Evolutionary conservation across 2,888 invertebrate genomes (phyloP).

Genomic region (Hermodice carunculata): DNA sequence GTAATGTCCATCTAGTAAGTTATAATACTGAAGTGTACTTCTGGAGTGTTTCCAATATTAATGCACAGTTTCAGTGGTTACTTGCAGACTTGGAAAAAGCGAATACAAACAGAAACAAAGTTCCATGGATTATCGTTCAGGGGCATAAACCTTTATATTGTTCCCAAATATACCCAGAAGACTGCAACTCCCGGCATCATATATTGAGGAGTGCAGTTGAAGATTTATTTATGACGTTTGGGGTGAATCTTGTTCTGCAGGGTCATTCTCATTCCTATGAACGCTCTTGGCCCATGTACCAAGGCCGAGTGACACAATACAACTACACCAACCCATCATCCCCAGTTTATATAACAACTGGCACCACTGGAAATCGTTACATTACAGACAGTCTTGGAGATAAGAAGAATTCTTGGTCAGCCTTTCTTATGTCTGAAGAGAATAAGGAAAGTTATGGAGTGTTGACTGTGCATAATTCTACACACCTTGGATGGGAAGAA

Average conservation of each 20-base stretch:
- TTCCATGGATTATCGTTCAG: slow-evolving; percentile 66
- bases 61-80: slow-evolving; percentile 76
- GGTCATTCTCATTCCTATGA: slow-evolving; percentile 59
- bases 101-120: slow-evolving; percentile 45
- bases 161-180: slow-evolving; percentile 64
- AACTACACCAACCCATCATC: slow-evolving; percentile 52
- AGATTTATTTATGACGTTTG: slow-evolving; percentile 55
- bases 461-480: neutral
- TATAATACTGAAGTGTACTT: slow-evolving; percentile 49
- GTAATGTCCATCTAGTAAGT: slow-evolving; percentile 50
- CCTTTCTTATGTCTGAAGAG: slow-evolving; percentile 4
- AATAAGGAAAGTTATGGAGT: slow-evolving; percentile 13
- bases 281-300: slow-evolving; percentile 55
- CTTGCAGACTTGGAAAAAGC: slow-evolving; percentile 54
- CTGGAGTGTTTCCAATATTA: slow-evolving; percentile 46
- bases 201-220: slow-evolving; percentile 40
- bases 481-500: neutral
- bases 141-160: slow-evolving; percentile 69
- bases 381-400: neutral
- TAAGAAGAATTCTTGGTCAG: slow-evolving; percentile 4
- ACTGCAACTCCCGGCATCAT: slow-evolving; percentile 39
- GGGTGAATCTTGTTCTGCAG: slow-evolving; percentile 56
- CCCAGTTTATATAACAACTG: slow-evolving; percentile 56
- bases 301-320: slow-evolving; percentile 40
- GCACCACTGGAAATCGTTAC: slow-evolving; percentile 25